Percentiles rank a stretch among this genome's conserved stretches.
phyloP scores from a whole-genome alignment of 2,888 invertebrate species.

The Orthosia gothica region DNA sequence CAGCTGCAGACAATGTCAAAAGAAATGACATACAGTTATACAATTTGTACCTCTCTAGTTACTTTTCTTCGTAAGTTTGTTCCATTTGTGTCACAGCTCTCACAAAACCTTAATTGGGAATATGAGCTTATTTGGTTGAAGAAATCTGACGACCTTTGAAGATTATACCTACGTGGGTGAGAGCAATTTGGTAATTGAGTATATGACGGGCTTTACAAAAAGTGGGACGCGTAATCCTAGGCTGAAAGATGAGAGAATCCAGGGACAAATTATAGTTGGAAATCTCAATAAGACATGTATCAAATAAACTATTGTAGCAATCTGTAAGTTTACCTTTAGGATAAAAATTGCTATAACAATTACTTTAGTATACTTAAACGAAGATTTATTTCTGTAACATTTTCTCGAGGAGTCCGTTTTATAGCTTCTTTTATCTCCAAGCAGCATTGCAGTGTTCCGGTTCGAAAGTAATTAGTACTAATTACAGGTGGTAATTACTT shows the following conservation, averaged over 20 bases:
- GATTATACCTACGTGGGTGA: background rate
- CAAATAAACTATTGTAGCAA: background rate
- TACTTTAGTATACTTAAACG: too few relatives aligned
- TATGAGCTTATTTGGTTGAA: conserved; percentile 10
- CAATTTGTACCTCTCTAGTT: background rate
- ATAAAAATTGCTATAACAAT: background rate
- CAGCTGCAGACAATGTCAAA: conserved; percentile 39
- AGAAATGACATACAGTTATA: conserved; percentile 1
- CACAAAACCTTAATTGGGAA: conserved; percentile 15
- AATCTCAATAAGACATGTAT: background rate
- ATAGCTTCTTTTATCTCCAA: background rate
- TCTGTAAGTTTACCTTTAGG: background rate
- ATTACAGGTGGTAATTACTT: background rate
- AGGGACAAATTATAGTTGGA: background rate
- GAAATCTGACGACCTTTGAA: conserved; percentile 9
- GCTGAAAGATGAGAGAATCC: background rate
- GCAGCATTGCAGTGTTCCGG: background rate
- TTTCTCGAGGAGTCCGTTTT: background rate
- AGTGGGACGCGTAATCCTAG: background rate
- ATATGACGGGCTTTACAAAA: conserved; percentile 2
- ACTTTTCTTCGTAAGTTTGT: background rate
- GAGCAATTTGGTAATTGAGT: conserved; percentile 8
- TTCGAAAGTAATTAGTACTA: background rate
- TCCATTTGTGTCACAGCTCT: background rate
- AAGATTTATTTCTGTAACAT: background rate